These are phyloP conservation scores for Zele albiditarsus DNA, from an alignment of 2,888 invertebrate genomes.

Conservation along the genomic window DNA sequence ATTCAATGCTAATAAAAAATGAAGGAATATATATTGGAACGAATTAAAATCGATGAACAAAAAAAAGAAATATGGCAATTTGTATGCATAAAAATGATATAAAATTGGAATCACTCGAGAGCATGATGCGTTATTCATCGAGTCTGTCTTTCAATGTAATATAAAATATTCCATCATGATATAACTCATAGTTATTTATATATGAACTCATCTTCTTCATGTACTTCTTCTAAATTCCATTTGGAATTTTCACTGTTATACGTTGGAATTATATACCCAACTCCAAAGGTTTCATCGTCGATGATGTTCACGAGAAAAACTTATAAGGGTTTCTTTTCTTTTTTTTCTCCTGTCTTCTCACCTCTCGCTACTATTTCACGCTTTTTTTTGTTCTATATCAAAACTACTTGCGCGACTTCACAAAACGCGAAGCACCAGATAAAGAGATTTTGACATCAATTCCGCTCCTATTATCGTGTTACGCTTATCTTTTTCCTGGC, in stretches of 20 bases:
- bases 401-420: neutral
- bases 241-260: neutral
- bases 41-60: neutral
- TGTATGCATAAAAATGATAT: neutral
- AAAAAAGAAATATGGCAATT: neutral
- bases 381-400: conserved; percentile 5
- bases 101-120: neutral
- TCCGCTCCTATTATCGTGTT: conserved; percentile 14
- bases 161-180: neutral
- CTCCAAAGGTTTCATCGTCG: neutral
- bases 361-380: neutral
- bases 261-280: neutral
- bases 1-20: no score
- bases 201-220: neutral
- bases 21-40: no score
- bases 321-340: neutral
- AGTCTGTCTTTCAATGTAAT: neutral
- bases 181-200: neutral
- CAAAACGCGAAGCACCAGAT: neutral
- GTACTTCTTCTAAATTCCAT: neutral
- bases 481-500: neutral
- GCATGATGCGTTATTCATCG: neutral
- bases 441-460: conserved; percentile 29
- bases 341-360: neutral
- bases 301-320: neutral